Conservation (phyloP, 2,113 vertebrate genomes). For the Eolophus roseicapilla region DNA sequence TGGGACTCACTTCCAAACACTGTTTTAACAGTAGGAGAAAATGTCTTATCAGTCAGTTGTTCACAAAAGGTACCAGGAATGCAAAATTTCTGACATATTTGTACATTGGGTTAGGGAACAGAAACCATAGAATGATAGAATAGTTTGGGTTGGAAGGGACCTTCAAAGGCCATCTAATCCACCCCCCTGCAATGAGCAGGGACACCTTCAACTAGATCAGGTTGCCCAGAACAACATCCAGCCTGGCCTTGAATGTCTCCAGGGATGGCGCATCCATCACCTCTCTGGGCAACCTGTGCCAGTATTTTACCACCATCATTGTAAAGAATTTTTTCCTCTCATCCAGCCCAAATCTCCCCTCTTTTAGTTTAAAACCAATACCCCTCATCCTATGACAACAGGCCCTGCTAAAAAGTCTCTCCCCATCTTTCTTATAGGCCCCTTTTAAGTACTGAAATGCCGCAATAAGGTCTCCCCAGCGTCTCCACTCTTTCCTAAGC, state of each 20-base stretch:
- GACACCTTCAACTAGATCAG: background rate
- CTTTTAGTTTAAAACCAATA: background rate
- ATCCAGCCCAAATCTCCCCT: background rate
- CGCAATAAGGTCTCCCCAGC: background rate
- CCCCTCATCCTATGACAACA: background rate
- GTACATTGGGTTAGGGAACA: background rate
- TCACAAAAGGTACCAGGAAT: background rate
- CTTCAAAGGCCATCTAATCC: background rate
- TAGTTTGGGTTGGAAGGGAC: background rate
- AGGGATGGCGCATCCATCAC: too few relatives aligned
- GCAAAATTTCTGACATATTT: background rate
- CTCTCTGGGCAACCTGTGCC: too few relatives aligned
- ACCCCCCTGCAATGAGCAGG: background rate
- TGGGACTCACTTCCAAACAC: background rate
- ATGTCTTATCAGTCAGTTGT: background rate
- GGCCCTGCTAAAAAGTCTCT: background rate
- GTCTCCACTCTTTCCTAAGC: background rate
- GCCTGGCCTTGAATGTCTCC: too few relatives aligned
- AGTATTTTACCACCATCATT: background rate
- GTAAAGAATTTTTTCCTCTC: background rate
- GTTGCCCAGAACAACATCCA: background rate
- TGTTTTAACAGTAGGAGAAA: background rate
- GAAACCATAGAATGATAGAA: background rate
- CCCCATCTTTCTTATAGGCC: background rate
- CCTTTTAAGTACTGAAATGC: background rate